Conservation (phyloP, 2,113 vertebrate genomes). For the Phoenicopterus ruber region DNA sequence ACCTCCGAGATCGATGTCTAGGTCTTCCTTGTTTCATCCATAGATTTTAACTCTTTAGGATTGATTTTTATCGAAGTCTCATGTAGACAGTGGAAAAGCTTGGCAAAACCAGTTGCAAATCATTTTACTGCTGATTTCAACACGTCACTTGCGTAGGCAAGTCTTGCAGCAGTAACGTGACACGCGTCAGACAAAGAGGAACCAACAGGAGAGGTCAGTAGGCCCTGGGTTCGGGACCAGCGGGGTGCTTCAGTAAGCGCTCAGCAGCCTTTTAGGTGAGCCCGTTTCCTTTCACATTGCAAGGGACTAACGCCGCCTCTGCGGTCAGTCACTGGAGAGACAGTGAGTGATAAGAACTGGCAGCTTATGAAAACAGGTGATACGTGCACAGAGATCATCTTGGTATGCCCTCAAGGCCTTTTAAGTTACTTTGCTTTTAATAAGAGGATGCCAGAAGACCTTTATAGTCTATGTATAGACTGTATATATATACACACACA, state of each 20-base stretch:
- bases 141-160: background rate
- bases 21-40: background rate
- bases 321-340: background rate
- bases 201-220: background rate
- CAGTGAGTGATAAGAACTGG: background rate
- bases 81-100: background rate
- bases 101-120: background rate
- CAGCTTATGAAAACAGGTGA: background rate
- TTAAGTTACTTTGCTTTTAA: background rate
- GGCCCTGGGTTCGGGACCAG: background rate
- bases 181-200: background rate
- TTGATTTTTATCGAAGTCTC: background rate
- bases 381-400: background rate
- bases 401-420: background rate
- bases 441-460: conserved; percentile 13
- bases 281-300: background rate
- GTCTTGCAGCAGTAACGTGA: background rate
- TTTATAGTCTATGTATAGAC: background rate
- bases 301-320: background rate
- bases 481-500: background rate
- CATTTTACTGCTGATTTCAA: background rate
- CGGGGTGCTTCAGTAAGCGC: background rate
- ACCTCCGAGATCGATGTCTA: too few relatives aligned
- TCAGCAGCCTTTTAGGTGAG: background rate
- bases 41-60: background rate